Evolutionary conservation across 2,797 vertebrate species (phyloP), one percentile per base, ranked within the genome.

Genomic region (Rhyacichthys aspro): DNA sequence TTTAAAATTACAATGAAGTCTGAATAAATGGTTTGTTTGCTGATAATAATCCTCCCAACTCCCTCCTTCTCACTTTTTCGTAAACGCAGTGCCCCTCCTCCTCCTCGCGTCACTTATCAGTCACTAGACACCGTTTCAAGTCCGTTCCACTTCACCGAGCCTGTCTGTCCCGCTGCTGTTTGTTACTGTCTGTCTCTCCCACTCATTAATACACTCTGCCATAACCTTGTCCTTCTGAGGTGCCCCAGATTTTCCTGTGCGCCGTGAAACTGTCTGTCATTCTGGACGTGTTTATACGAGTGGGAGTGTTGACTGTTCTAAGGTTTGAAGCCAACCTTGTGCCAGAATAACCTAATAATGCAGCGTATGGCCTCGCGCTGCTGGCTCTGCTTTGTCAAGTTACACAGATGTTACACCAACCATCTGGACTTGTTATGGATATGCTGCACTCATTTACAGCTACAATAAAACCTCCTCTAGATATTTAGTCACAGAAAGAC

Each of bases 141-240:
- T 82, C 82, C 1, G 81, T 89, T 90, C 86, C 79, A 34, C 81
- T 73, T 72, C 77, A 67, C 79, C 76, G 82, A 72, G 59, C 81
- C 79, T 80, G 84, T 86, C 89, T 76, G 76, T 87, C 80, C 79
- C 28, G 50, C 55, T 47, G 53, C 70, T 63, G 50, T 73, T 73
- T 80, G 65, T 86, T 70, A 14, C 68, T 28, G 60, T 67, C 76
- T 72, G 39, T 62, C 76, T 74, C 38, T 55, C 64, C 6, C 2
- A 33, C 72, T 86, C 84, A 78, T 88, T 85, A 81, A 84, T 62
- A 67, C 54, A 78, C 55, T 76, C 70, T 66, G 66, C 43, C 38
- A 23, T 58, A 47, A 80, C 69, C 75, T 53, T 36, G 33, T 75
- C 64, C 41, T n/a, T 72, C 47, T 9, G 66, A 76, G 74, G 72